phyloP scores from a whole-genome alignment of 1,140 invertebrate genomes.

The Parapsyche elsis region DNA sequence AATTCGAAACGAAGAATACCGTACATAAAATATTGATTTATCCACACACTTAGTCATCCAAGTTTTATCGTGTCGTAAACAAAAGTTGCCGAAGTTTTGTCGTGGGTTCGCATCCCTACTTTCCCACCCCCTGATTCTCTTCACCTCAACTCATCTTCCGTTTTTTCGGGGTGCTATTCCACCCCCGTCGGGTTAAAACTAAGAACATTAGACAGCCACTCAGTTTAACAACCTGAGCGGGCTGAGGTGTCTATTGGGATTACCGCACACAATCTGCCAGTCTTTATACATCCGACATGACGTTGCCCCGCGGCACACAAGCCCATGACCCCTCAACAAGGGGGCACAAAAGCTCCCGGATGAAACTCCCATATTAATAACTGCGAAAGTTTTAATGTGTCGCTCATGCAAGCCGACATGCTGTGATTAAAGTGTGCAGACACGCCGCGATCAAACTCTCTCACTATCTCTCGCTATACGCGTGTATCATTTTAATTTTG shows the following conservation, averaged over 20 bases:
- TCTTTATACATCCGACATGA: slow-evolving; percentile 54
- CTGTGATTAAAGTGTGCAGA: slow-evolving; percentile 6
- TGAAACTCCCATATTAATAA: slow-evolving; percentile 50
- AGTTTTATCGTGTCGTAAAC: slow-evolving; percentile 48
- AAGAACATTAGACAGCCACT: slow-evolving; percentile 57
- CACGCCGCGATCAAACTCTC: neutral
- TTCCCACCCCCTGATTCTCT: too few relatives aligned
- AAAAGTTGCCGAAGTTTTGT: slow-evolving; percentile 37
- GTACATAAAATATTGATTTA: slow-evolving; percentile 44
- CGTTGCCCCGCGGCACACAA: slow-evolving; percentile 34
- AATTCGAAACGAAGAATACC: too few relatives aligned
- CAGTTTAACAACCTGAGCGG: slow-evolving; percentile 55
- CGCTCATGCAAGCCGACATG: slow-evolving; percentile 21
- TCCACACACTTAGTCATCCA: slow-evolving; percentile 43
- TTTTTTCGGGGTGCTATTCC: neutral
- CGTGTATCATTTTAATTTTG: too few relatives aligned
- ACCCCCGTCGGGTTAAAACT: slow-evolving; percentile 51
- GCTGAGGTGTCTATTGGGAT: slow-evolving; percentile 56
- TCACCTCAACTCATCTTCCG: too few relatives aligned
- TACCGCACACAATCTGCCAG: slow-evolving; percentile 56
- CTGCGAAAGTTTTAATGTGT: slow-evolving; percentile 53
- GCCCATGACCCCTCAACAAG: slow-evolving; percentile 11
- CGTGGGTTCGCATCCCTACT: neutral
- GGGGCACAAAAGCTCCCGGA: neutral
- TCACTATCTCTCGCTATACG: too few relatives aligned